Conservation (phyloP, 2,888 invertebrate species). For the Plagodis dolabraria region DNA sequence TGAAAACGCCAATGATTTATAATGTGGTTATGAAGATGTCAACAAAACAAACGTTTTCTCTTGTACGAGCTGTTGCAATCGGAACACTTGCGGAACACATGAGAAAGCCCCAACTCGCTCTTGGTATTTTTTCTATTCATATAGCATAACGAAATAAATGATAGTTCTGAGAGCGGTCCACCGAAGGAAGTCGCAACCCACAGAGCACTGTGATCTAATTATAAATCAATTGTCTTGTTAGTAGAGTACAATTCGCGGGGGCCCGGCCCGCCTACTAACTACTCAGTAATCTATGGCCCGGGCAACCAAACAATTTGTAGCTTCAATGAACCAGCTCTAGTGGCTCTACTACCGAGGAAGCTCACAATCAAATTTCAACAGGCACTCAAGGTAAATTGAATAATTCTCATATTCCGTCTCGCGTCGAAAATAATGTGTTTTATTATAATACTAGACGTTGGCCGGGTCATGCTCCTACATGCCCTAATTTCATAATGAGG, state of each 20-base stretch:
- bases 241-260: conserved; percentile 38
- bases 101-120: no score
- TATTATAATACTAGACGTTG: conserved; percentile 33
- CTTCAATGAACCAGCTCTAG: conserved; percentile 48
- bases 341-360: conserved; percentile 64
- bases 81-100: no score
- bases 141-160: not conserved
- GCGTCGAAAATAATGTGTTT: conserved; percentile 41
- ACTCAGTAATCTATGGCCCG: conserved; percentile 4
- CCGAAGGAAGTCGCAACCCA: conserved; percentile 28
- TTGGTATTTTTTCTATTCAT: no score
- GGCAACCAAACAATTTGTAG: conserved; percentile 43
- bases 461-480: conserved; percentile 37
- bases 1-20: no score
- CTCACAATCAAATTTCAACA: conserved; percentile 63
- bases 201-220: conserved; percentile 44
- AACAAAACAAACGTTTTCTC: no score
- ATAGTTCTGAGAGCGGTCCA: not conserved
- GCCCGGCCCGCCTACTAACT: conserved; percentile 9
- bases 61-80: no score
- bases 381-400: conserved; percentile 64
- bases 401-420: conserved; percentile 62
- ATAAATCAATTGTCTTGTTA: conserved; percentile 59
- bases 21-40: no score
- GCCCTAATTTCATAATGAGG: conserved; percentile 41